Percentiles rank a stretch among this genome's conserved stretches.
phyloP scores from a whole-genome alignment of 2,888 invertebrate species.

The Lottia scabra region DNA sequence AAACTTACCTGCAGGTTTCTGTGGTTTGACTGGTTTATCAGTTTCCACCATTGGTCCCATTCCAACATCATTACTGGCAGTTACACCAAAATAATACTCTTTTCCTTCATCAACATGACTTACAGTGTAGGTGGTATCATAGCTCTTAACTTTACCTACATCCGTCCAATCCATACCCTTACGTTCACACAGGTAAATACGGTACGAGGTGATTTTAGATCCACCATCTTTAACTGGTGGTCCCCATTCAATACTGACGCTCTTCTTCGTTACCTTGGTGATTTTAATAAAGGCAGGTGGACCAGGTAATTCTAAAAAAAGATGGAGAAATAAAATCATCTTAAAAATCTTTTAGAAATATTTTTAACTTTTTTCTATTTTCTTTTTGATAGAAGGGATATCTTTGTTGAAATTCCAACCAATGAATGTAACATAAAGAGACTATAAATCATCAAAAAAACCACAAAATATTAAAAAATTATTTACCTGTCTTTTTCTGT shows the following conservation, averaged over 20 bases:
- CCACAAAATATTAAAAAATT: neutral
- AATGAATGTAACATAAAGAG: too few relatives aligned
- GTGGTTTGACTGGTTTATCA: slow-evolving; percentile 45
- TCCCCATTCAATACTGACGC: slow-evolving; percentile 60
- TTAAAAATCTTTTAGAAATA: too few relatives aligned
- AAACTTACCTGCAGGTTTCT: slow-evolving; percentile 76
- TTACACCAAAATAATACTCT: slow-evolving; percentile 85
- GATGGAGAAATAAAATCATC: neutral
- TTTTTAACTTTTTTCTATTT: too few relatives aligned
- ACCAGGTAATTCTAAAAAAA: slow-evolving; percentile 43
- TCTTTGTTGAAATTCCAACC: too few relatives aligned
- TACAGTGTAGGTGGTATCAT: slow-evolving; percentile 45
- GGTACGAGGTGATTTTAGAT: slow-evolving; percentile 51
- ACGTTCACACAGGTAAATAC: slow-evolving; percentile 39
- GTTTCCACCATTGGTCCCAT: slow-evolving; percentile 44
- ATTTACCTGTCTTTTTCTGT: slow-evolving; percentile 22
- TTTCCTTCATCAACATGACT: slow-evolving; percentile 47
- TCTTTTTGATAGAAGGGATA: too few relatives aligned
- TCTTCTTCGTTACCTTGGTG: slow-evolving; percentile 41
- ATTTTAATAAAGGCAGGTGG: slow-evolving; percentile 46
- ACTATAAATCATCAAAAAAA: neutral
- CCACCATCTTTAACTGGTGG: slow-evolving; percentile 64
- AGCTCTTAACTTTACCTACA: slow-evolving; percentile 45
- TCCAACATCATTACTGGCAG: slow-evolving; percentile 89
- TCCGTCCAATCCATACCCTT: slow-evolving; percentile 43